Evolutionary conservation across 2,888 invertebrate species (phyloP).

Genomic region (Pimpla rufipes): DNA sequence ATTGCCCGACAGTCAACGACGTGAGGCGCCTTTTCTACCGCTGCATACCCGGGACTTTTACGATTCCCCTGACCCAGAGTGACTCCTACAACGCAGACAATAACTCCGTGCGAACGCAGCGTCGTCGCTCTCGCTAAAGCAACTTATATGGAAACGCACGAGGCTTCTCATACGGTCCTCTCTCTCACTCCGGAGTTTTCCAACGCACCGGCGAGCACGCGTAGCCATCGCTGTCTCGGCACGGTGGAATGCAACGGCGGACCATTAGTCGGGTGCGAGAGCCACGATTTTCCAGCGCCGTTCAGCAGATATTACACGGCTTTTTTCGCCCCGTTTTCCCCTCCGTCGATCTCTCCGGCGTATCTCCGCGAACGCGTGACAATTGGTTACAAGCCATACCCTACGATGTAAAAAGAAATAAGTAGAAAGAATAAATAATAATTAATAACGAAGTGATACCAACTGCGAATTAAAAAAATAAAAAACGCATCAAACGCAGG

Average conservation of each 20-base stretch:
- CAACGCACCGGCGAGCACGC: constrained; percentile 1
- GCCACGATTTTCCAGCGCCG: constrained; percentile 25
- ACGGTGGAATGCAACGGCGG: constrained; percentile 22
- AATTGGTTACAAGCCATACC: too few relatives aligned
- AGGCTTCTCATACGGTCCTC: neutral
- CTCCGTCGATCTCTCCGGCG: neutral
- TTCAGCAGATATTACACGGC: constrained; percentile 8
- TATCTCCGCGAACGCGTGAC: neutral
- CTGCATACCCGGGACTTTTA: constrained; percentile 20
- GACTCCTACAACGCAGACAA: constrained; percentile 56
- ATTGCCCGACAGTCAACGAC: neutral
- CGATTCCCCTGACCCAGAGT: constrained; percentile 55
- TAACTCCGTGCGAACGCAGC: constrained; percentile 51
- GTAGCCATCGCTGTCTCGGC: neutral
- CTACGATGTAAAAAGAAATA: too few relatives aligned
- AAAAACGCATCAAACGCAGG: too few relatives aligned
- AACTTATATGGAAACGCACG: constrained; percentile 58
- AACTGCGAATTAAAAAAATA: too few relatives aligned
- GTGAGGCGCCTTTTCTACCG: neutral
- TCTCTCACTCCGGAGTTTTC: constrained; percentile 35
- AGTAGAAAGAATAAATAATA: too few relatives aligned
- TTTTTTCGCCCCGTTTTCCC: neutral
- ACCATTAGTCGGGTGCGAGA: constrained; percentile 32
- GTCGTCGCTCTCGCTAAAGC: constrained; percentile 39
- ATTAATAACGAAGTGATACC: too few relatives aligned